These are phyloP conservation scores for Apostichopus californicus DNA, from an alignment of 35 echinoderm and acorn worm species.

Conservation along the genomic window DNA sequence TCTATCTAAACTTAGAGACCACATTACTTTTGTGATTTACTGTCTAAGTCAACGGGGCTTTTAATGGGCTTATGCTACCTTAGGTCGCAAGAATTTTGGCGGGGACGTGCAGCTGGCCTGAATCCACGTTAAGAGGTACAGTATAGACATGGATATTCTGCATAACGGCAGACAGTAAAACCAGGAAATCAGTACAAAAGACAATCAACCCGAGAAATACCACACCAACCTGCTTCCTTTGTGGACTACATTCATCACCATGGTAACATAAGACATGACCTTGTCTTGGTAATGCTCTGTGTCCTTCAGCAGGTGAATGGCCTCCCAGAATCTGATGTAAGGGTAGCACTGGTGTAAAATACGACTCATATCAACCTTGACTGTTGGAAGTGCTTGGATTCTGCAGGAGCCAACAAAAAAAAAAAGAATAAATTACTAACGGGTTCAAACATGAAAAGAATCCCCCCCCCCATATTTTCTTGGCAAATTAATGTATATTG, in stretches of 20 bases:
- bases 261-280: background rate
- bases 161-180: background rate
- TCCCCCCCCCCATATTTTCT: too few species aligned
- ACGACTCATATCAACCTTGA: background rate
- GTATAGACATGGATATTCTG: too few species aligned
- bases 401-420: background rate
- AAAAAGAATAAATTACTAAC: background rate
- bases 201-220: too few species aligned
- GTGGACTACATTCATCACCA: background rate
- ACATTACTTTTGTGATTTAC: too few species aligned
- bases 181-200: background rate
- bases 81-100: too few species aligned
- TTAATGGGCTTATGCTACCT: too few species aligned
- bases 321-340: slow-evolving; percentile 27
- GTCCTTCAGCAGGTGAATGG: background rate
- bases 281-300: background rate
- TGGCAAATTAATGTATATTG: too few species aligned
- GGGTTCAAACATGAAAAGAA: too few species aligned
- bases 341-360: slow-evolving; percentile 42
- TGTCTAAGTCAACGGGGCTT: too few species aligned
- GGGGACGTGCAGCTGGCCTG: too few species aligned
- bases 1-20: too few species aligned
- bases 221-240: slow-evolving; percentile 27
- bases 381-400: background rate
- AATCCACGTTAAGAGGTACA: too few species aligned